Evolutionary conservation across 2,888 invertebrate genomes (phyloP), one percentile per base, ranked within the genome.

Genomic region (Agonopterix arenella): DNA sequence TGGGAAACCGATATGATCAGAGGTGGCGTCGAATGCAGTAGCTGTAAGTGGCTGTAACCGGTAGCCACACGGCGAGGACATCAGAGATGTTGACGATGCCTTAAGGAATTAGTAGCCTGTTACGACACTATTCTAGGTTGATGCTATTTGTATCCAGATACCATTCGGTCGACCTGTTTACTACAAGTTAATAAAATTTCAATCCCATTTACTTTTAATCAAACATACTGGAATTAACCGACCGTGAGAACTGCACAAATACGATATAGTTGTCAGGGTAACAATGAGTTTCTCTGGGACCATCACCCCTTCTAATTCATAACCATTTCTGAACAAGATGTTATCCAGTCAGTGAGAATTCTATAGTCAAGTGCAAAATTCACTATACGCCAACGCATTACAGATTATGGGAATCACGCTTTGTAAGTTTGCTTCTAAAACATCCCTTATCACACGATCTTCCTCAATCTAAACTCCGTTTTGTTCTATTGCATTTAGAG

Each of bases 321-420:
- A 50, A 43, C 50, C 54, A 43, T 48, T 55, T 44, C 53, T 52
- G 62, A 80, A 84, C 84, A 84, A 84, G 85, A 84, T 84, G 83
- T 77, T 79, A 69, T 64, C 71, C 73, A 80, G 76, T 75, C 66
- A 72, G 64, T 62, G 58, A 57, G 57, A 60, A 52, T 55, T 60
- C 60, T 58, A 61, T 63, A 80, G 83, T 84, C 86, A 84, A 88
- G 86, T 84, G 85, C 81, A 80, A 75, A 84, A 85, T 81, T 84
- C 79, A 72, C 75, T 28, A 28, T 81, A 71, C 71, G 71, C 71
- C 71, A 68, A 73, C 67, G 67, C 72, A 69, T 76, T 74, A 78
- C 80, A 80, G 84, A 85, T 86, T 85, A 86, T 84, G 81, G 69
- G 84, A 88, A 86, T 89, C 85, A 86, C 84, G 81, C 76, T 76